Conservation (phyloP, 2,113 vertebrate species). For the Rhea americana region DNA sequence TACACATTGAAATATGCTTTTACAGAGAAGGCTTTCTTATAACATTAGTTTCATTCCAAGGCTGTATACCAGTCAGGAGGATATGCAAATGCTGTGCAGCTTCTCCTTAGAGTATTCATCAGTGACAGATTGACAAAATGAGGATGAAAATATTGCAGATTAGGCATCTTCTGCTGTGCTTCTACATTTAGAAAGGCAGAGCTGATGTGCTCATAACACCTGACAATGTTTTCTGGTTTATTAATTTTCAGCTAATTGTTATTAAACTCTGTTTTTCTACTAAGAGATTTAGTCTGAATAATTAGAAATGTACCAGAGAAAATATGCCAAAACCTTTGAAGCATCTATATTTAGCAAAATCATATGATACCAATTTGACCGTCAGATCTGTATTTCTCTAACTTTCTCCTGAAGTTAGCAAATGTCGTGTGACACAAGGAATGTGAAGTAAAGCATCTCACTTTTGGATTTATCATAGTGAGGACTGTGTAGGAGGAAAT, state of each 20-base stretch:
- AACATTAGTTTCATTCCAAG: neutral
- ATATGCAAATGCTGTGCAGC: neutral
- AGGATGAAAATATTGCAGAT: conserved; percentile 12
- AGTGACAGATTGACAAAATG: conserved; percentile 7
- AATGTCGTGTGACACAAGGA: neutral
- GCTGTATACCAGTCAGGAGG: neutral
- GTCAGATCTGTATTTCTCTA: neutral
- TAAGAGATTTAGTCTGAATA: neutral
- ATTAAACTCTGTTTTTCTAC: neutral
- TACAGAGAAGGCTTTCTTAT: neutral
- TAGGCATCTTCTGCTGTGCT: neutral
- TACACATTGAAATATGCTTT: neutral
- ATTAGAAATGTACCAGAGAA: neutral
- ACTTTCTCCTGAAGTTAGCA: neutral
- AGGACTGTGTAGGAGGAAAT: neutral
- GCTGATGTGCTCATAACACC: neutral
- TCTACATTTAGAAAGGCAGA: neutral
- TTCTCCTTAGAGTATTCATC: neutral
- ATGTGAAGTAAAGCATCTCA: neutral
- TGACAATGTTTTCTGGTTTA: neutral
- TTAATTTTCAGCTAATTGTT: neutral
- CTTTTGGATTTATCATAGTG: neutral
- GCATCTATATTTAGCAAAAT: conserved; percentile 16
- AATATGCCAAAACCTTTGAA: neutral
- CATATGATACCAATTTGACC: conserved; percentile 17